Conservation (phyloP, 2,888 invertebrate genomes). For the Steromphala cineraria region DNA sequence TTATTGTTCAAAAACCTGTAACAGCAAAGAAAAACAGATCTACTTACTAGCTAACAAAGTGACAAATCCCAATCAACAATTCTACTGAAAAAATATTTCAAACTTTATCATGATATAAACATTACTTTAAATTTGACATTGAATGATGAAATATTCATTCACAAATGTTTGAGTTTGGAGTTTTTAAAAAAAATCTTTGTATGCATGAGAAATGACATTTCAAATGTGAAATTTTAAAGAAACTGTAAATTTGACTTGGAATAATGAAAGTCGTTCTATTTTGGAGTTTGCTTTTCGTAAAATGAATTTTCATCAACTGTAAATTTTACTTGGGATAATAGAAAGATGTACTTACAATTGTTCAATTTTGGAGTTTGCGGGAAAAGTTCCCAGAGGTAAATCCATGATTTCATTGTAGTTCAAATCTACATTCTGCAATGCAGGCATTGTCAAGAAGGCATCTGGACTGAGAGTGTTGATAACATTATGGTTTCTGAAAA, state of each 20-base stretch:
- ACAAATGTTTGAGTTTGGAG: too few relatives aligned
- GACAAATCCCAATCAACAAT: not conserved
- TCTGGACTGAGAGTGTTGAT: slow-evolving; percentile 76
- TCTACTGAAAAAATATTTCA: not conserved
- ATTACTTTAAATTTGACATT: too few relatives aligned
- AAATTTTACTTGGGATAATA: too few relatives aligned
- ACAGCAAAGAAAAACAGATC: slow-evolving; percentile 5
- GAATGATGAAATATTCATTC: too few relatives aligned
- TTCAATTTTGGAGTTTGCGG: slow-evolving; percentile 78
- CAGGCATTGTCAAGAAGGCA: slow-evolving; percentile 77
- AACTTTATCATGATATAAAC: not conserved
- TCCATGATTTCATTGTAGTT: slow-evolving; percentile 69
- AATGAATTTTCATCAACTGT: too few relatives aligned
- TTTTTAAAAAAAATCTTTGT: too few relatives aligned
- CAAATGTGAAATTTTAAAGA: too few relatives aligned
- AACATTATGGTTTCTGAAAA: slow-evolving; percentile 78
- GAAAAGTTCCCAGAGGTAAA: slow-evolving; percentile 79
- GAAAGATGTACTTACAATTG: slow-evolving; percentile 76
- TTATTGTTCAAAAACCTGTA: slow-evolving; percentile 84
- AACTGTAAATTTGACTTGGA: too few relatives aligned
- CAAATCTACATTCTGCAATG: slow-evolving; percentile 78
- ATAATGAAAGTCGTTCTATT: slow-evolving; percentile 74
- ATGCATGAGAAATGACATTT: not conserved
- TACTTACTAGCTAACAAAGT: not conserved
- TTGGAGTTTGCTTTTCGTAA: slow-evolving; percentile 78